These are phyloP conservation scores for Serilophus lunatus DNA, from an alignment of 2,113 vertebrate genomes.

Conservation along the genomic window DNA sequence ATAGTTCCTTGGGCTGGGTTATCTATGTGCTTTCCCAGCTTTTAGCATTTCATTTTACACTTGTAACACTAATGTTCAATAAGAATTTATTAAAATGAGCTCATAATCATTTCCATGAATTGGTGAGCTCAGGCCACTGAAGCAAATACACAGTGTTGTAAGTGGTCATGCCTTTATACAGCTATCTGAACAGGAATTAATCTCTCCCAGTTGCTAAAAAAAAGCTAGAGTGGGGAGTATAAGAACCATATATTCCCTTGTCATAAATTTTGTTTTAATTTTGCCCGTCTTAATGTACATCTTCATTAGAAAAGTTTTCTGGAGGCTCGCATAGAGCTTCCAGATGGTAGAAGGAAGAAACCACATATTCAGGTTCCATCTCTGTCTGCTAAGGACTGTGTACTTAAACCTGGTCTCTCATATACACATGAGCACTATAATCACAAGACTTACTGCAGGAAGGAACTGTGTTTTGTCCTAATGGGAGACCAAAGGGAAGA, in stretches of 20 bases:
- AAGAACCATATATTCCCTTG: neutral
- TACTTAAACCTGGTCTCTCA: neutral
- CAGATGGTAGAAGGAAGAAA: neutral
- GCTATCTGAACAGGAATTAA: neutral
- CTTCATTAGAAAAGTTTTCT: neutral
- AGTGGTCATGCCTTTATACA: neutral
- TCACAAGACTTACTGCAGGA: neutral
- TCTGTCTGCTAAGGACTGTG: neutral
- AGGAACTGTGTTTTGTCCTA: neutral
- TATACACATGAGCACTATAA: fast-evolving
- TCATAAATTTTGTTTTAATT: neutral
- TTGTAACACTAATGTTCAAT: neutral
- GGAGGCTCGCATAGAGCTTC: neutral
- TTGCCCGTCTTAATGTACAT: neutral
- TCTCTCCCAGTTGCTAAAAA: neutral
- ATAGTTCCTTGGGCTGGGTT: neutral
- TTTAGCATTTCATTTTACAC: neutral
- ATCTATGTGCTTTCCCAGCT: neutral
- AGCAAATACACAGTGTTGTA: neutral
- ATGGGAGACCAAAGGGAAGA: neutral
- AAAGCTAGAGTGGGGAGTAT: neutral
- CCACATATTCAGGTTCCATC: neutral
- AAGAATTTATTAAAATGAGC: neutral
- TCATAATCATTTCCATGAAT: neutral
- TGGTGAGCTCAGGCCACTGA: fast-evolving